Base-by-base conservation (phyloP, 2,113 vertebrate genomes). In the Noturus placidus region DNA sequence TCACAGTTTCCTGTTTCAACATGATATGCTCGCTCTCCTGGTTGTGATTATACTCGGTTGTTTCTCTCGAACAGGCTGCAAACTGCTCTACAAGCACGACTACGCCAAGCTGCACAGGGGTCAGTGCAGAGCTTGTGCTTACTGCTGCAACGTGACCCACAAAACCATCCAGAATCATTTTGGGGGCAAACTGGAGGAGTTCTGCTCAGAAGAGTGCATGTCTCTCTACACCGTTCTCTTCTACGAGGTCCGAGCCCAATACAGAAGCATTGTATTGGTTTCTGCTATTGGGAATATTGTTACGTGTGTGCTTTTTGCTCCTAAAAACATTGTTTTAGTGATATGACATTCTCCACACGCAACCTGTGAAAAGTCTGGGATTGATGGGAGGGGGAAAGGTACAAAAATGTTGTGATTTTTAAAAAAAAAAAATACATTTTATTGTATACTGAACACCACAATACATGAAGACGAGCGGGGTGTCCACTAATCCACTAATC, bases 181-280 rank as follows among this genome's bases (percentile, higher is more conserved):
- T 86, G 97, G 95, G 57, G 97, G 97, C 22, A 97, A 95, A 83
- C 93, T 96, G 56, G 97, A 99, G 92, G 97, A 99, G 84, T 99
- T 99, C 92, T 99, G 98, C 90, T 96, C 94, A 78, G 96, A 98
- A 78, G 96, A 97, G n/a, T 99, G 98, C 95, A 98, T 99, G 97
- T 99, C 97, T 59, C 97, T 97, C 88, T 98, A 96, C 89, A 98
- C 97, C 0, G 97, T 98, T 85, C 94, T 99, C 85, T 99, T 97
- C 93, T 99, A 97, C 89, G 97, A 99, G 96, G 95, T 99, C 90
- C 89, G 86, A 86, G 9, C 17, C 4, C 15, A 57, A 57, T 42
- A 42, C 17, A 2, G 52, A 4, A 4, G 6, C 30, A 4, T 42
- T 33, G 5, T n/a, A n/a, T 27, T 69, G 1, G n/a, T 69, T 42